A percentile compares a stretch with the other conserved stretches of the same genome.
Conservation (phyloP, 2,888 invertebrate genomes). For the Cyclophora albipunctata region DNA sequence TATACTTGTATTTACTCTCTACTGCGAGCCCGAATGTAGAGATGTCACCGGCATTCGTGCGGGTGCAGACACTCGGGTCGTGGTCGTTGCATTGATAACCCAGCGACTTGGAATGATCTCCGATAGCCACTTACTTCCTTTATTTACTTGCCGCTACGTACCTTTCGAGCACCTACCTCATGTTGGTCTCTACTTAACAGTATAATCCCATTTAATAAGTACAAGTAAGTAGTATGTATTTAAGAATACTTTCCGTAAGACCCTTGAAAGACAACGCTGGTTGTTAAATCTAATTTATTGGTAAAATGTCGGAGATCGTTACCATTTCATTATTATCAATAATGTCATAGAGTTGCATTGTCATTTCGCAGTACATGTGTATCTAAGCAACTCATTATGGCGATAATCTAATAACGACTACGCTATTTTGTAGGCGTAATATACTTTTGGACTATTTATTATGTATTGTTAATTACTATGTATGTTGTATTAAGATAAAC, state of each 20-base stretch:
- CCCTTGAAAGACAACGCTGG: no score
- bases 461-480: slow-evolving; percentile 76
- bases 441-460: slow-evolving; percentile 77
- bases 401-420: slow-evolving; percentile 75
- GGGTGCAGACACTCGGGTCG: slow-evolving; percentile 19
- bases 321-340: slow-evolving; percentile 42
- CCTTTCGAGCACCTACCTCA: no score
- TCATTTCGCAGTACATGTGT: slow-evolving; percentile 51
- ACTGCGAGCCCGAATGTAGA: not conserved
- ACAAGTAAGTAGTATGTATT: no score
- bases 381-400: slow-evolving; percentile 62
- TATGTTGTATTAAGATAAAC: slow-evolving; percentile 76
- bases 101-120: slow-evolving; percentile 27
- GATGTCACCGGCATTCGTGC: not conserved
- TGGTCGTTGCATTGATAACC: slow-evolving; percentile 26
- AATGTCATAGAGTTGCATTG: slow-evolving; percentile 63
- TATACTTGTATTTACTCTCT: slow-evolving; percentile 9
- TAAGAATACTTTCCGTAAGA: no score
- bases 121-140: slow-evolving; percentile 6
- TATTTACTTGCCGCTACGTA: no score
- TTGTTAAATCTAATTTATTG: no score
- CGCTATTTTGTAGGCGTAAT: slow-evolving; percentile 76
- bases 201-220: no score
- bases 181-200: no score
- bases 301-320: slow-evolving; percentile 45